Evolutionary conservation across 2,113 vertebrate species (phyloP).

Genomic region (Notechis scutatus): DNA sequence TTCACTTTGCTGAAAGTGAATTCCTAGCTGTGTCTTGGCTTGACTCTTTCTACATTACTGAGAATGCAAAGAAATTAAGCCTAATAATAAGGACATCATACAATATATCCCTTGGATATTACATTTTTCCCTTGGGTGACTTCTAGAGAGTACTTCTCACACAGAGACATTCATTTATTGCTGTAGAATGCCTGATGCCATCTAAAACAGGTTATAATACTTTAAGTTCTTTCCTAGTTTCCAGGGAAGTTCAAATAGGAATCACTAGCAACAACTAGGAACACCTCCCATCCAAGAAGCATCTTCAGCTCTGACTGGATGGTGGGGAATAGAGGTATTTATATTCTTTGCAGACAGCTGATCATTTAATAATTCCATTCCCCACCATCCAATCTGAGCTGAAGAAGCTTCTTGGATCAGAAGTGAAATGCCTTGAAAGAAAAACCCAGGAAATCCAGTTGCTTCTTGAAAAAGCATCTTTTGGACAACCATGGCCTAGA

Average conservation of each 20-base stretch:
- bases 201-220: constrained; percentile 39
- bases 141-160: neutral
- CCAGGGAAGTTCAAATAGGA: constrained; percentile 37
- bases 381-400: no score
- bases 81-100: constrained; percentile 5
- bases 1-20: neutral
- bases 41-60: constrained; percentile 7
- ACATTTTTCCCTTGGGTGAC: constrained; percentile 1
- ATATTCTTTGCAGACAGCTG: no score
- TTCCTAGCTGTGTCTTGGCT: constrained; percentile 1
- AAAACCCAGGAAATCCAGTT: no score
- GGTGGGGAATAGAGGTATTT: no score
- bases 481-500: no score
- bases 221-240: constrained; percentile 33
- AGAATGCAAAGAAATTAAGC: constrained; percentile 15
- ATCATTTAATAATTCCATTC: no score
- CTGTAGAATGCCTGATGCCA: constrained; percentile 2
- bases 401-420: no score
- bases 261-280: neutral
- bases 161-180: constrained; percentile 18
- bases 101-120: neutral
- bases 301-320: no score
- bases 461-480: no score
- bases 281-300: neutral
- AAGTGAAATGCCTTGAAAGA: no score